Conservation (phyloP, 2,797 vertebrate species). For the Epinephelus awoara region DNA sequence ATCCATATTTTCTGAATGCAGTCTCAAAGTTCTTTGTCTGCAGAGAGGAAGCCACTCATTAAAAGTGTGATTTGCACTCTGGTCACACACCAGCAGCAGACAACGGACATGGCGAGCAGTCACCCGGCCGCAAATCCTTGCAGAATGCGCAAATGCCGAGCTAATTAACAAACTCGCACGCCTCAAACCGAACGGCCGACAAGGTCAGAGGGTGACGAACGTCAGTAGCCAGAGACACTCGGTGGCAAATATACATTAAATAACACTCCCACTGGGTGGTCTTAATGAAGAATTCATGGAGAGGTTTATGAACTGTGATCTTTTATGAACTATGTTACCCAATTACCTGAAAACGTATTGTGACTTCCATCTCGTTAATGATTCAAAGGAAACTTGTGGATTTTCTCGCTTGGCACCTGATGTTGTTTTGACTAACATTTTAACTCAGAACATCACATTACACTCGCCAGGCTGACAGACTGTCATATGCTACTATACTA, state of each 20-base stretch:
- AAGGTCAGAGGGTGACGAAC: conserved; percentile 68
- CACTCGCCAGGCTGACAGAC: conserved; percentile 25
- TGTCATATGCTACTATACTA: not conserved
- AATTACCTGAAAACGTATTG: conserved; percentile 55
- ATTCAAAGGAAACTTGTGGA: conserved; percentile 31
- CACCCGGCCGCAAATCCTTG: conserved; percentile 64
- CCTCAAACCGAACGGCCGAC: conserved; percentile 55
- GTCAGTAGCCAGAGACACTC: conserved; percentile 39
- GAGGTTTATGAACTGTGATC: conserved; percentile 53
- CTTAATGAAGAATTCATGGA: conserved; percentile 62
- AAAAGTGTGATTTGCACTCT: conserved; percentile 74
- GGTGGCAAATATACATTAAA: conserved; percentile 61
- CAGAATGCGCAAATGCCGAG: conserved; percentile 69
- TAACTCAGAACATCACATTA: conserved; percentile 14
- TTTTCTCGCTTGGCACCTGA: conserved; percentile 24
- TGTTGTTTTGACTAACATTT: conserved; percentile 43
- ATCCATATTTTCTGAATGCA: conserved; percentile 51
- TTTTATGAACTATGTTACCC: conserved; percentile 52
- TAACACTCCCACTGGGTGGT: conserved; percentile 42
- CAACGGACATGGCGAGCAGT: conserved; percentile 55
- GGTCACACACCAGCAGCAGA: conserved; percentile 67
- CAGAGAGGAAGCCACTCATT: conserved; percentile 69
- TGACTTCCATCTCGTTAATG: conserved; percentile 36
- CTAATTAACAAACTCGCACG: conserved; percentile 76
- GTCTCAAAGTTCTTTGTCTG: conserved; percentile 46